Conservation (phyloP, 2,797 vertebrate species). For the Serranus cabrilla region DNA sequence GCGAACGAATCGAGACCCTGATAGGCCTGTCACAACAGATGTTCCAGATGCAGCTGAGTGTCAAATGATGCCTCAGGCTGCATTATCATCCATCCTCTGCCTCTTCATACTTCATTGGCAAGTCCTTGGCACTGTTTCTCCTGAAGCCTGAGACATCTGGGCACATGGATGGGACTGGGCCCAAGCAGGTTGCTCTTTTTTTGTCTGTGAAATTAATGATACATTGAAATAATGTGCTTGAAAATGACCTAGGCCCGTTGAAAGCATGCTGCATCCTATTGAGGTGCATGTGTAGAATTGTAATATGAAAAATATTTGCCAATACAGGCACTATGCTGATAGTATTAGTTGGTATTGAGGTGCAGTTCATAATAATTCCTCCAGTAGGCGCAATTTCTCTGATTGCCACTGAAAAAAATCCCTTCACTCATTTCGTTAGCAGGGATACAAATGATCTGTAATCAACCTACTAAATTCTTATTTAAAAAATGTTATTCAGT, state of each 20-base stretch:
- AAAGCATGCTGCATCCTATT: slow-evolving; percentile 38
- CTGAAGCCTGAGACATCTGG: slow-evolving; percentile 48
- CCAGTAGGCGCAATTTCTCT: slow-evolving; percentile 73
- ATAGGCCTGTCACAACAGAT: slow-evolving; percentile 80
- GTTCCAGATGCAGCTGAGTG: slow-evolving; percentile 81
- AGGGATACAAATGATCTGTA: background rate
- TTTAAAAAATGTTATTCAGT: background rate
- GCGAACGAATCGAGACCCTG: slow-evolving; percentile 36
- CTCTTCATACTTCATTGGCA: slow-evolving; percentile 68
- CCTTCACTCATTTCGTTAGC: background rate
- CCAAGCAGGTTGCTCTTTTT: slow-evolving; percentile 31
- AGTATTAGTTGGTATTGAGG: slow-evolving; percentile 1
- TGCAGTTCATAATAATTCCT: slow-evolving; percentile 67
- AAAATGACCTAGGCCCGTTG: slow-evolving; percentile 30
- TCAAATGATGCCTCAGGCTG: slow-evolving; percentile 75
- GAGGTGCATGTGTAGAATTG: slow-evolving; percentile 26
- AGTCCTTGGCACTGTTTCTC: slow-evolving; percentile 62
- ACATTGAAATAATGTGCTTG: slow-evolving; percentile 34
- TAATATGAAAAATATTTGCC: slow-evolving; percentile 24
- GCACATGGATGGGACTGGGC: slow-evolving; percentile 39
- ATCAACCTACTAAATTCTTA: background rate
- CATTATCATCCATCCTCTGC: slow-evolving; percentile 72
- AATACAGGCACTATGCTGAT: slow-evolving; percentile 16
- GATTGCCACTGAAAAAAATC: slow-evolving; percentile 6
- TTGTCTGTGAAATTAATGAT: slow-evolving; percentile 44